These are phyloP conservation scores for Serripes groenlandicus DNA, from an alignment of 2,888 invertebrate species.

Conservation along the genomic window DNA sequence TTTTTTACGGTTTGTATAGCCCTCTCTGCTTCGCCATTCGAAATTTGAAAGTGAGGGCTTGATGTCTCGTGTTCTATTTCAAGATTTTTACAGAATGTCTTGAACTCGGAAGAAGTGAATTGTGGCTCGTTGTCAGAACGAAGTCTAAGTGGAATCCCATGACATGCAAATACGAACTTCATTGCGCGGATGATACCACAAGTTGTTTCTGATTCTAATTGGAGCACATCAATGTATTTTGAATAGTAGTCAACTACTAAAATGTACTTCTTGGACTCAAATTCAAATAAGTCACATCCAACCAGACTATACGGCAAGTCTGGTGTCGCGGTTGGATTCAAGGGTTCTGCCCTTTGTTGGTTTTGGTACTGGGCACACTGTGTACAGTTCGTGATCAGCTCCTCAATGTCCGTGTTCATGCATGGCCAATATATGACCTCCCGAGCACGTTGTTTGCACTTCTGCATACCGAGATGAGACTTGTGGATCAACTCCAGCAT, in stretches of 20 bases:
- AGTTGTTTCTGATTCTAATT: constrained; percentile 37
- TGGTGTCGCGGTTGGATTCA: constrained; percentile 41
- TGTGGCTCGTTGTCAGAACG: constrained; percentile 65
- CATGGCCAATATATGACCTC: constrained; percentile 54
- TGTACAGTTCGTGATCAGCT: constrained; percentile 43
- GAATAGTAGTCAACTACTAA: constrained; percentile 59
- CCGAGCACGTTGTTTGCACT: constrained; percentile 53
- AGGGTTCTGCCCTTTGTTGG: constrained; percentile 39
- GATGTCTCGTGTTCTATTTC: constrained; percentile 60
- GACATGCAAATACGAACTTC: constrained; percentile 42
- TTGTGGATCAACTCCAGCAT: constrained; percentile 48
- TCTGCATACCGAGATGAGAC: constrained; percentile 52
- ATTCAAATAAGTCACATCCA: constrained; percentile 53
- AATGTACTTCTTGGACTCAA: constrained; percentile 47
- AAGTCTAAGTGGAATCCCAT: constrained; percentile 50
- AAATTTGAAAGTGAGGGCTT: constrained; percentile 63
- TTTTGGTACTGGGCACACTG: constrained; percentile 39
- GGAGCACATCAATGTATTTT: constrained; percentile 59
- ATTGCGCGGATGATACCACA: constrained; percentile 26
- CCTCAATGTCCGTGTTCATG: constrained; percentile 52
- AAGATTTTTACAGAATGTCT: constrained; percentile 48
- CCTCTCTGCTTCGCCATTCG: constrained; percentile 66
- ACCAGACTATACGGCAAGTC: constrained; percentile 47
- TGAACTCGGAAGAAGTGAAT: constrained; percentile 57
- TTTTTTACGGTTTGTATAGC: constrained; percentile 68